A percentile compares a stretch with the other conserved stretches of the same genome.
phyloP scores from a whole-genome alignment of 2,797 vertebrate species.

The Megalops cyprinoides region DNA sequence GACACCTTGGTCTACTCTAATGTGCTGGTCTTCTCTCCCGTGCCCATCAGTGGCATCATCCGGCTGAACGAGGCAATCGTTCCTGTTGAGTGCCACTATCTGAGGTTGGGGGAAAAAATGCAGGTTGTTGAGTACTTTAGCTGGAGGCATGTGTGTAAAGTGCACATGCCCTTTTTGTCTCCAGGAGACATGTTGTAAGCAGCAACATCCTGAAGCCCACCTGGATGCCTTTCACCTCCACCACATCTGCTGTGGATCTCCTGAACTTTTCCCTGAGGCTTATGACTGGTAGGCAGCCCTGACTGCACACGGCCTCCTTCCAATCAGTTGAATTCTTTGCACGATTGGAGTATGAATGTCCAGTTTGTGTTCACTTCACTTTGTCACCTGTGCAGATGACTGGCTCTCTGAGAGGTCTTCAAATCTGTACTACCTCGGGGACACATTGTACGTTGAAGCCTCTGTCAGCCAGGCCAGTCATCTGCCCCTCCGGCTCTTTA shows the following conservation, averaged over 20 bases:
- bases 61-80: constrained; percentile 53
- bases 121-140: no score
- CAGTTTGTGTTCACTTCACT: background rate
- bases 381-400: constrained; percentile 51
- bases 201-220: constrained; percentile 51
- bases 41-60: constrained; percentile 59
- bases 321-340: background rate
- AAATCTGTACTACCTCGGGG: constrained; percentile 60
- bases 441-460: constrained; percentile 62
- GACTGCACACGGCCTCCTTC: no score
- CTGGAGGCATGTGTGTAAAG: no score
- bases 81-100: constrained; percentile 69
- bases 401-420: constrained; percentile 61
- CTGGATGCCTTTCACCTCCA: constrained; percentile 57
- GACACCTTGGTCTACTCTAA: constrained; percentile 67
- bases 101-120: constrained; percentile 59
- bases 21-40: constrained; percentile 60
- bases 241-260: constrained; percentile 42
- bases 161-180: no score
- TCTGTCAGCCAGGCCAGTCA: constrained; percentile 55
- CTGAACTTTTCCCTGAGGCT: constrained; percentile 64
- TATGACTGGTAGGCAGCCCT: constrained; percentile 69
- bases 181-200: constrained; percentile 63
- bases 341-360: background rate
- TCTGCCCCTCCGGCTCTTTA: constrained; percentile 61